Conservation (phyloP, 1,140 invertebrate species). For the Diploscapter pachys region DNA sequence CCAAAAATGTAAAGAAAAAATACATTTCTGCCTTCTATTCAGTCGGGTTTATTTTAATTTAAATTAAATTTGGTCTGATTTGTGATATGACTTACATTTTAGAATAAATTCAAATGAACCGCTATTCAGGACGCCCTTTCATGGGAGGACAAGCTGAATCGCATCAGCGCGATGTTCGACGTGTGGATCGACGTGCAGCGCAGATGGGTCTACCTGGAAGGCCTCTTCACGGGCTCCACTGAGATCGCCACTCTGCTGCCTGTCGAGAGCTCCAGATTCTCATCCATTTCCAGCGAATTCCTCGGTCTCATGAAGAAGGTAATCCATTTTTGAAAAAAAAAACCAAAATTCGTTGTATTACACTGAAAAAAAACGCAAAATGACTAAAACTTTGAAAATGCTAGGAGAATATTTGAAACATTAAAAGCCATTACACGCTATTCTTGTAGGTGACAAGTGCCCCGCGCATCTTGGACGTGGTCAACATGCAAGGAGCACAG, state of each 20-base stretch:
- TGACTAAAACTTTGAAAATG: too few relatives aligned
- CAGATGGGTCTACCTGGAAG: conserved; percentile 97
- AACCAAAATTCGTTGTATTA: conserved; percentile 92
- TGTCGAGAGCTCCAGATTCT: conserved; percentile 92
- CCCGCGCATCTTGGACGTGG: conserved; percentile 94
- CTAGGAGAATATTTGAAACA: neutral
- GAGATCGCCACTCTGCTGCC: conserved; percentile 96
- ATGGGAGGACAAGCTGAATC: conserved; percentile 98
- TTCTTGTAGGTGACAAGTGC: conserved; percentile 73
- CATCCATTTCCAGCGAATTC: conserved; percentile 81
- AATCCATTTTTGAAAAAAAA: neutral
- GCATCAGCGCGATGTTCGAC: conserved; percentile 95
- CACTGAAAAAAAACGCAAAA: conserved; percentile 20
- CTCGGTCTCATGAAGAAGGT: conserved; percentile 92
- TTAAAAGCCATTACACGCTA: neutral
- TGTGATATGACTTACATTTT: neutral
- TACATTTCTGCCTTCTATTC: too few relatives aligned
- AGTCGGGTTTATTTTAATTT: too few relatives aligned
- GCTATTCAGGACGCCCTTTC: conserved; percentile 75
- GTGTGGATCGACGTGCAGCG: conserved; percentile 99
- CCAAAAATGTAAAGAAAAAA: too few relatives aligned
- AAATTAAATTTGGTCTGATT: neutral
- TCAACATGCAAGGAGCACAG: conserved; percentile 92
- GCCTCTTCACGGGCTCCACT: conserved; percentile 94
- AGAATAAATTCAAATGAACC: too few relatives aligned